Evolutionary conservation across 1,140 invertebrate species (phyloP), one percentile per base, ranked within the genome.

Genomic region (Eciton burchellii): DNA sequence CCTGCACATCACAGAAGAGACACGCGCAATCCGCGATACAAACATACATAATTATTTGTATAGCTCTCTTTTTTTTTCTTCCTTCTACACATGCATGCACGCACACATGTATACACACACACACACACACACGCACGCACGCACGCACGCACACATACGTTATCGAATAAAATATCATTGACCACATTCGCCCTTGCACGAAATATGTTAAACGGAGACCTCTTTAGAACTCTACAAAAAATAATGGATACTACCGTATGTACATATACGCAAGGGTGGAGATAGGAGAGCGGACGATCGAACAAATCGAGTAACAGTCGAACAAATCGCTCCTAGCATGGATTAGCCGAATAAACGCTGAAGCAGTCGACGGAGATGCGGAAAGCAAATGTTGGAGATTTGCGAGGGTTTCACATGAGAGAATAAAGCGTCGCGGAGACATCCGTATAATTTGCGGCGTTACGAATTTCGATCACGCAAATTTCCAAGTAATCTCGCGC

Each of bases 221-320:
- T 57, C 70, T n/a, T n/a, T 85, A 85, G 72, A 87, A 82, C 56
- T 73, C 82, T 84, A 88, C 21, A 84, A 47, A 74, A 88, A 71
- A 88, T 35, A 77, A 79, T 84, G 54, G 54, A 84, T 87, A 84
- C 72, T 76, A 84, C 65, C 60, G 24, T 88, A 85, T 87, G 73
- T 88, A 88, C 74, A 85, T 54, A 65, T 70, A 81, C 65, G 68
- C 66, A 77, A 47, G 41, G 21, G 84, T 71, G 60, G 49, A 84
- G 62, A 54, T 43, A 57, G 79, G 56, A 60, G 52, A 65, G 26
- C 29, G 29, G 16, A 29, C 70, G 77, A 84, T 84, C 45, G 81
- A 84, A 86, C 70, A 79, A 47, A 71, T 65, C 65, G 73, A 79
- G 41, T 29, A 19, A 21, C 45, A 45, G 14, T 52, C 45, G 45